phyloP scores from a whole-genome alignment of 2,888 invertebrate species.

The Zaprionus bogoriensis region DNA sequence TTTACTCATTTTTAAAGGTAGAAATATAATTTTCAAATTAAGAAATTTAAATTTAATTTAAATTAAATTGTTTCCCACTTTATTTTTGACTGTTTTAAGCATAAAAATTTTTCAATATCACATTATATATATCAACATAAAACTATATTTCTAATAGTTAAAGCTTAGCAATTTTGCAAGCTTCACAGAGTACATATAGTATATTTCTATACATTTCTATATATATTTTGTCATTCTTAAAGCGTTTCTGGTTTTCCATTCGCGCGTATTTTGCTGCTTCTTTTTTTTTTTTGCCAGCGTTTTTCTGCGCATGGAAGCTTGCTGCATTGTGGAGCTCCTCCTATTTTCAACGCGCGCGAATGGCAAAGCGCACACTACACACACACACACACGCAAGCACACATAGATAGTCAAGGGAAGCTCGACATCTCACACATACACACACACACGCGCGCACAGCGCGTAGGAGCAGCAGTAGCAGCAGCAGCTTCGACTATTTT shows the following conservation, averaged over 20 bases:
- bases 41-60: too few species aligned
- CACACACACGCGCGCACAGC: slow-evolving; percentile 19
- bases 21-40: too few species aligned
- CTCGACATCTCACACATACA: slow-evolving; percentile 24
- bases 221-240: background rate
- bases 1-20: too few species aligned
- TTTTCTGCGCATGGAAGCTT: slow-evolving; percentile 71
- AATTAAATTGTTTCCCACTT: too few species aligned
- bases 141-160: background rate
- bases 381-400: slow-evolving; percentile 28
- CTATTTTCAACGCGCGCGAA: slow-evolving; percentile 81
- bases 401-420: slow-evolving; percentile 21
- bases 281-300: slow-evolving; percentile 18
- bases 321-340: slow-evolving; percentile 76
- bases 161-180: background rate
- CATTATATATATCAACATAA: too few species aligned
- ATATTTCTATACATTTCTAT: background rate
- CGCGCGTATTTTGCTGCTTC: slow-evolving; percentile 12
- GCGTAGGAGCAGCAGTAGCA: slow-evolving; percentile 55
- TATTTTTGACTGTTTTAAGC: background rate
- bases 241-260: slow-evolving; percentile 6
- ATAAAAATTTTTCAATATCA: too few species aligned
- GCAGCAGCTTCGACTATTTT: slow-evolving; percentile 70
- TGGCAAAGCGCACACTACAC: slow-evolving; percentile 68
- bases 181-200: background rate